These are phyloP conservation scores for Tinamus major DNA, from an alignment of 2,797 vertebrate species.

Conservation along the genomic window DNA sequence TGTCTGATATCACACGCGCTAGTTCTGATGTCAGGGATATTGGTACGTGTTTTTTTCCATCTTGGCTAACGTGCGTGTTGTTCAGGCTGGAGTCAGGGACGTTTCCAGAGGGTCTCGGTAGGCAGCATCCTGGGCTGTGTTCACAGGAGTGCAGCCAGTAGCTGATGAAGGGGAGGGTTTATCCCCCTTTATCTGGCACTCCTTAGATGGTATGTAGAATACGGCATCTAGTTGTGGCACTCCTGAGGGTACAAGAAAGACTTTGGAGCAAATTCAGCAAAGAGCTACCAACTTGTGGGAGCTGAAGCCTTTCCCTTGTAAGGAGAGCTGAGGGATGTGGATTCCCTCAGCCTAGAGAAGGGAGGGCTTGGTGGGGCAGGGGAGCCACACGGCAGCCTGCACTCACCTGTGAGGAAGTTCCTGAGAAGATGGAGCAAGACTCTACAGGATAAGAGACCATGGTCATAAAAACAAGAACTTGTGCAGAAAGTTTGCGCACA, in stretches of 20 bases:
- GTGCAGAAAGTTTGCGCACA: no score
- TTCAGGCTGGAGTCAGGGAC: neutral
- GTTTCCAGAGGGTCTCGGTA: neutral
- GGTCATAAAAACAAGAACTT: no score
- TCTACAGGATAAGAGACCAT: no score
- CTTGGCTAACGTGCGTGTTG: fast-evolving
- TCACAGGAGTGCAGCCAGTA: neutral
- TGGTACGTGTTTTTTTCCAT: neutral
- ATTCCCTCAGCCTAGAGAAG: no score
- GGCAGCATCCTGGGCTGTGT: neutral
- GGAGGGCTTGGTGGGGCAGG: no score
- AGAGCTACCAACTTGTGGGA: neutral
- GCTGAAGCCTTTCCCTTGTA: neutral
- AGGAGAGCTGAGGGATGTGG: no score
- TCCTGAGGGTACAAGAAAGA: neutral
- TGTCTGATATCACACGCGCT: neutral
- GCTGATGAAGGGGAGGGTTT: neutral
- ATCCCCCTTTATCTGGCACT: neutral
- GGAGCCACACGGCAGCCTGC: no score
- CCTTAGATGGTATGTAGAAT: neutral
- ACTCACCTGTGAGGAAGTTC: no score
- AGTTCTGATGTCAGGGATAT: neutral
- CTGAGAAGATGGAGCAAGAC: no score
- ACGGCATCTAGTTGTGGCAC: fast-evolving
- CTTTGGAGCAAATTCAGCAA: neutral